Base-by-base conservation (phyloP, 1,140 invertebrate species). In the Drosophila pachea region DNA sequence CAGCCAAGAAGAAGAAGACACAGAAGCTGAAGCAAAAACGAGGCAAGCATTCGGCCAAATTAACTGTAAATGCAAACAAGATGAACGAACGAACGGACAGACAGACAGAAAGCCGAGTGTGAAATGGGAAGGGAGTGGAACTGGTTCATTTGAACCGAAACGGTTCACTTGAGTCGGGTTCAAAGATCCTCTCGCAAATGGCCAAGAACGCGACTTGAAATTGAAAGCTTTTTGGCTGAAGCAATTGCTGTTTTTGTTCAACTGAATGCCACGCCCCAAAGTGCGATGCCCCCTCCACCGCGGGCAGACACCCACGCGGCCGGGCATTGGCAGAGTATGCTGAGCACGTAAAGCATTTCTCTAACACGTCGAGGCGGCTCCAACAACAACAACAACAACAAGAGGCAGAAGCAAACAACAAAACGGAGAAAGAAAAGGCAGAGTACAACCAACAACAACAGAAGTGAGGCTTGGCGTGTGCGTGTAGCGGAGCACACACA, bases 301-400 rank as follows among this genome's bases (percentile, higher is more conserved):
- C 6, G 11, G 1, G 5, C 14, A 42, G 4, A 22, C 45, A 9
- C 45, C 45, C 22, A 47, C 45, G 45, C 16, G 50, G 50, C 45
- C 65, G 50, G 50, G 38, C 65, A 68, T 49, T 65, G 70, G 55
- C 63, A 48, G 9, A 56, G 45, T 3, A 22, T 22, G 56, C 69
- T 40, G 31, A 62, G 70, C 63, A 68, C 55, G 42, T 72, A 81
- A 74, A 63, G 70, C 62, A 81, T 72, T 72, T 68, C 69, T 72
- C 56, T 60, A 68, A 67, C 69, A 66, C 68, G 56, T 72, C 61
- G 63, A 53, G 1, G 49, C 42, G 42, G 40, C 54, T 59, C 35
- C 63, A 48, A 45, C 48, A 53, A 43, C 29, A 60, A 49, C 47
- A 52, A 58, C 45, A 64, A 43, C 29, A 67, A 8, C 38, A 60